Evolutionary conservation across 2,113 vertebrate species (phyloP).

Genomic region (Platysternon megacephalum): DNA sequence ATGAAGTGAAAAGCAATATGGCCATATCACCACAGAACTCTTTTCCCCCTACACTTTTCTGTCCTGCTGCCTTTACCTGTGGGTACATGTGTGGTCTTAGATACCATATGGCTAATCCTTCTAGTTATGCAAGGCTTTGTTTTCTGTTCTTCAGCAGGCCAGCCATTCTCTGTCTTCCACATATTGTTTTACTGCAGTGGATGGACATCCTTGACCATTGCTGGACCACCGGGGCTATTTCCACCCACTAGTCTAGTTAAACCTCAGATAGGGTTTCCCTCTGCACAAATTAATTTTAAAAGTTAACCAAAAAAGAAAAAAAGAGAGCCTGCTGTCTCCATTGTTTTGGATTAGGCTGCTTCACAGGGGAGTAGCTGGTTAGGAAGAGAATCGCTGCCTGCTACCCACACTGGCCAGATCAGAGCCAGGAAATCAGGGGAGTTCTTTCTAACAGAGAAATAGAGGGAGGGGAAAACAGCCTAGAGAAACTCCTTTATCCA

Average conservation of each 20-base stretch:
- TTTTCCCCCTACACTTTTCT: not conserved
- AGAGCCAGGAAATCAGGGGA: not conserved
- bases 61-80: too few relatives aligned
- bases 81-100: too few relatives aligned
- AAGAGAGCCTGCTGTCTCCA: fast-evolving
- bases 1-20: not conserved
- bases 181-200: not conserved
- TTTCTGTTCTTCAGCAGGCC: not conserved
- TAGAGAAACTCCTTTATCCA: not conserved
- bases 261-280: not conserved
- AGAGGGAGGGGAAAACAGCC: not conserved
- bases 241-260: not conserved
- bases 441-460: not conserved
- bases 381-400: not conserved
- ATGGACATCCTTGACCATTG: not conserved
- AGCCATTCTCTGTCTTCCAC: not conserved
- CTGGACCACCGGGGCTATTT: not conserved
- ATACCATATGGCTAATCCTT: too few relatives aligned
- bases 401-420: not conserved
- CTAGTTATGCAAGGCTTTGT: not conserved
- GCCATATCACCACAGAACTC: not conserved
- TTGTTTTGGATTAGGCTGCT: fast-evolving
- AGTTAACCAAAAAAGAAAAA: not conserved
- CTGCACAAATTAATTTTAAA: too few relatives aligned
- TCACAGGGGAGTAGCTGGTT: not conserved